Conservation (phyloP, 1,140 invertebrate genomes). For the Tetramorium parvispinum region DNA sequence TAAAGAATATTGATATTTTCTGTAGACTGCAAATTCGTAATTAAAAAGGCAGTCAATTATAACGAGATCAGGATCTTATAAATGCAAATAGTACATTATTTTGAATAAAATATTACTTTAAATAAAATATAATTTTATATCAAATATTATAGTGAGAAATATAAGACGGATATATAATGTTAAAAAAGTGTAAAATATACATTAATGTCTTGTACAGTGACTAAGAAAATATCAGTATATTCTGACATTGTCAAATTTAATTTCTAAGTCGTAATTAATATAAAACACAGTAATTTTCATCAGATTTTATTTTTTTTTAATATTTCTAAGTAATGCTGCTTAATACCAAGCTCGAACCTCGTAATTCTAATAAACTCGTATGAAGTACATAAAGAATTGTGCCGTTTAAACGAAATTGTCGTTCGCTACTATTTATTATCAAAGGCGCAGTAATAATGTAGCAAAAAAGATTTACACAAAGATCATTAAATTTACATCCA, state of each 20-base stretch:
- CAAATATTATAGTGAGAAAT: too few species aligned
- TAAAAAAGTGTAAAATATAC: background rate
- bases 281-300: background rate
- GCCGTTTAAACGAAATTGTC: background rate
- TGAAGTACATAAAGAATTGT: constrained; percentile 5
- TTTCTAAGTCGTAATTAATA: background rate
- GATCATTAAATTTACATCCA: background rate
- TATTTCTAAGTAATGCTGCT: constrained; percentile 15
- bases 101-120: too few species aligned
- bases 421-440: background rate
- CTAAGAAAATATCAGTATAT: background rate
- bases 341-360: background rate
- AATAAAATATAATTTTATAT: too few species aligned
- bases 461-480: too few species aligned
- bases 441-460: background rate
- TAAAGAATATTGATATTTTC: too few species aligned
- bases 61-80: too few species aligned
- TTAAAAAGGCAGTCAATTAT: too few species aligned
- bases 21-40: too few species aligned
- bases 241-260: background rate
- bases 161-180: too few species aligned
- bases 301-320: constrained; percentile 6
- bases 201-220: background rate
- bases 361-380: constrained; percentile 2
- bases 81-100: too few species aligned